Conservation (phyloP, 2,113 vertebrate species). For the Macrotis lagotis region DNA sequence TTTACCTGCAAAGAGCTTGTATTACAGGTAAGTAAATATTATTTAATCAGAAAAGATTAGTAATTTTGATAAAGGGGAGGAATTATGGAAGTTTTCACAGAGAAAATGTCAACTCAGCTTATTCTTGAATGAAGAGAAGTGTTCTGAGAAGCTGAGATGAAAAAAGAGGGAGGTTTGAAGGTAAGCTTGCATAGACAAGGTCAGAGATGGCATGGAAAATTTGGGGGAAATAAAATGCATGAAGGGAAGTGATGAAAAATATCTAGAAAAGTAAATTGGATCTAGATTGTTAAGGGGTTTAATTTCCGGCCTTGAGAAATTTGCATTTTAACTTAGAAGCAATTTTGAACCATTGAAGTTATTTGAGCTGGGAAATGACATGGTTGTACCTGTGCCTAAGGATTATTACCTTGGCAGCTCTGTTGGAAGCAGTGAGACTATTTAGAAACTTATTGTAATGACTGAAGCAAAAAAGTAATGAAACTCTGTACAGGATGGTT, state of each 20-base stretch:
- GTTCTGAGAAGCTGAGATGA: background rate
- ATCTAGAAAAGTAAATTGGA: background rate
- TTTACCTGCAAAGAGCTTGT: background rate
- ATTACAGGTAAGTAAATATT: background rate
- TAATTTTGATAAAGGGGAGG: background rate
- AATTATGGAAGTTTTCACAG: background rate
- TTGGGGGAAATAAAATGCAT: background rate
- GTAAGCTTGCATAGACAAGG: background rate
- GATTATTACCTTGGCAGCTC: background rate
- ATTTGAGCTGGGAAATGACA: background rate
- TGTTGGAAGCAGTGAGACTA: background rate
- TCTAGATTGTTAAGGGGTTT: background rate
- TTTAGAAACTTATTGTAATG: background rate
- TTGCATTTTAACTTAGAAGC: background rate
- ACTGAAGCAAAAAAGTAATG: background rate
- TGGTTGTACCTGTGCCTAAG: background rate
- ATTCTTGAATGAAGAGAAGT: background rate
- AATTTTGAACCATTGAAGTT: background rate
- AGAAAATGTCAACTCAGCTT: background rate
- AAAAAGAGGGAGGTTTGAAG: background rate
- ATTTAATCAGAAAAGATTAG: background rate
- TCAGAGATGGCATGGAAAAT: background rate
- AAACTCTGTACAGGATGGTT: background rate
- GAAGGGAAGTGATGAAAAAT: background rate
- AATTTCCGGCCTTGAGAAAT: background rate